Evolutionary conservation across 2,797 vertebrate genomes (phyloP).

Genomic region (Tolypeutes matacus): DNA sequence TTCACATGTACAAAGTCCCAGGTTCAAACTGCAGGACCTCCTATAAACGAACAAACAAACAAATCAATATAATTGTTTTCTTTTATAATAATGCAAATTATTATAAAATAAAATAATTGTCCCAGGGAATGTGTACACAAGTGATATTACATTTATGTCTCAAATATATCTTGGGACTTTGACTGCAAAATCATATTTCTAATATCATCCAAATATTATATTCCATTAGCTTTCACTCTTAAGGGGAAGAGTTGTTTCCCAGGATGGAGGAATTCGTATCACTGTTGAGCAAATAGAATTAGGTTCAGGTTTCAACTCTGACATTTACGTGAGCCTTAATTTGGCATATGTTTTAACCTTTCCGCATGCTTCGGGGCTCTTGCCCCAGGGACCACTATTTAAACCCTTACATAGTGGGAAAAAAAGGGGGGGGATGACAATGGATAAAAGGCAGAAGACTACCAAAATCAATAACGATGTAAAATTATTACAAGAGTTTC

Average conservation of each 20-base stretch:
- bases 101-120: too few species aligned
- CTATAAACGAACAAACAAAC: too few species aligned
- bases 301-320: background rate
- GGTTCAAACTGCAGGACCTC: too few species aligned
- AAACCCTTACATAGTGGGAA: background rate
- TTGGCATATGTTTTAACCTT: background rate
- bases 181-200: background rate
- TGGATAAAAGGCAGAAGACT: background rate
- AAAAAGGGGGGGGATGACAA: background rate
- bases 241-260: background rate
- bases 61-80: background rate
- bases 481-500: background rate
- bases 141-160: background rate
- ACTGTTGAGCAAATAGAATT: background rate
- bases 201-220: background rate
- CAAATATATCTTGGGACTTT: background rate
- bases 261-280: background rate
- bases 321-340: background rate
- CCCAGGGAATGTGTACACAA: fast-evolving
- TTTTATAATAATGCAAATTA: fast-evolving
- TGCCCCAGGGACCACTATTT: background rate
- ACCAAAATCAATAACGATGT: background rate
- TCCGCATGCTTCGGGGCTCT: background rate
- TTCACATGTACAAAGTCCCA: too few species aligned
- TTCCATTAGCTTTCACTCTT: background rate